Conservation (phyloP, 2,113 vertebrate species). For the Oreochromis spilurus region DNA sequence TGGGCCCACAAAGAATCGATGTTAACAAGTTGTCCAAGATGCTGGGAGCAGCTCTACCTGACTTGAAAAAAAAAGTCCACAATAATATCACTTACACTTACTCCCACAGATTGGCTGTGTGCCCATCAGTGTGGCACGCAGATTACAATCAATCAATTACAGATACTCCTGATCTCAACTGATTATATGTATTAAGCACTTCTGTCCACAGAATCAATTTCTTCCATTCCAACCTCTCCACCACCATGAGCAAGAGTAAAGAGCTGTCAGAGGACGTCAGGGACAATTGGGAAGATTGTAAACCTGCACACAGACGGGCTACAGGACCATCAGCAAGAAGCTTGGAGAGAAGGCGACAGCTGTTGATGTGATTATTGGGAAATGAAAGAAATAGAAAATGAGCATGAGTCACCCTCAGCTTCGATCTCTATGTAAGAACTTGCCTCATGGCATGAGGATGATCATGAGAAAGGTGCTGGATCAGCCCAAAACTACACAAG, state of each 20-base stretch:
- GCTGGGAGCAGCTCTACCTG: neutral
- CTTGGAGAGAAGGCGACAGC: rapidly evolving
- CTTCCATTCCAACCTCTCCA: neutral
- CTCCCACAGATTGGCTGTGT: neutral
- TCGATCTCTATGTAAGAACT: neutral
- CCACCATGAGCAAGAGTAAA: neutral
- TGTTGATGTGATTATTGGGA: neutral
- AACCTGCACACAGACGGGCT: neutral
- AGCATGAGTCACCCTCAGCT: neutral
- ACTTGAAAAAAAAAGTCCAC: neutral
- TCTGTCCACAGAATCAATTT: neutral
- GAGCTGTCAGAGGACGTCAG: neutral
- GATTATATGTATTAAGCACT: neutral
- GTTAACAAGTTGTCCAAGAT: neutral
- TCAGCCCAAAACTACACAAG: neutral
- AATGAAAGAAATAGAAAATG: neutral
- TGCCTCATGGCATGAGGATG: neutral
- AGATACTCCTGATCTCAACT: neutral
- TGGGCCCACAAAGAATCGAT: neutral
- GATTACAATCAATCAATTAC: neutral
- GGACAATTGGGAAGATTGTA: neutral
- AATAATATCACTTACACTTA: neutral
- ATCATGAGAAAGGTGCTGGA: neutral
- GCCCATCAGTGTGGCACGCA: neutral
- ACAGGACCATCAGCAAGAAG: neutral